phyloP scores from a whole-genome alignment of 37 sponge, comb jelly and placozoan species.

The Diacarnus erythraeanus region DNA sequence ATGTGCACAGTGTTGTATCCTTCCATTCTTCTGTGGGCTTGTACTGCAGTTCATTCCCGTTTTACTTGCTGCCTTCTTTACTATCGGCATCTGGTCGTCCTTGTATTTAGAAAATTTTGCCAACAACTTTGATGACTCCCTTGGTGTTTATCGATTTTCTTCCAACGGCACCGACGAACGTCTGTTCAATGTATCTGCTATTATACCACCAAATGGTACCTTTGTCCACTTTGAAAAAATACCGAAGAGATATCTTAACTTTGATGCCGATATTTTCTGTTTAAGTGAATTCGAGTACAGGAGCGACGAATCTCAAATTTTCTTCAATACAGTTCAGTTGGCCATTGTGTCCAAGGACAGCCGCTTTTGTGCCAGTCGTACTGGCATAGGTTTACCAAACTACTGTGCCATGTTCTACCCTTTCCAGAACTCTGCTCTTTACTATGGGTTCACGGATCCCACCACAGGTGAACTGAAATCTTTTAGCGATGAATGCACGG shows the following conservation, averaged over 20 bases:
- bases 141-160: conserved; percentile 5
- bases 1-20: conserved; percentile 5
- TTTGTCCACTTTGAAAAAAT: conserved; percentile 1
- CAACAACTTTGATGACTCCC: conserved; percentile 9
- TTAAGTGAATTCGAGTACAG: conserved; percentile 27
- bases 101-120: not conserved
- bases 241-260: no score
- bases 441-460: not conserved
- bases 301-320: not conserved
- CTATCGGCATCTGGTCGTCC: not conserved
- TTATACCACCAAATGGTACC: conserved; percentile 20
- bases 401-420: not conserved
- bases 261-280: not conserved
- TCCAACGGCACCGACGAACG: not conserved
- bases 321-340: conserved; percentile 7
- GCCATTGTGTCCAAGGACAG: not conserved
- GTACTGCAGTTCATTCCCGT: not conserved
- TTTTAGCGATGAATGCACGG: not conserved
- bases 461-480: not conserved
- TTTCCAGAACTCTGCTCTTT: not conserved
- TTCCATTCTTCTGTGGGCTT: not conserved
- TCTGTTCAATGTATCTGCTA: conserved; percentile 7
- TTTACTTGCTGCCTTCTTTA: not conserved
- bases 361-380: conserved; percentile 8
- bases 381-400: not conserved